Conservation (phyloP, 2,797 vertebrate genomes). For the Benthosema pterotum region DNA sequence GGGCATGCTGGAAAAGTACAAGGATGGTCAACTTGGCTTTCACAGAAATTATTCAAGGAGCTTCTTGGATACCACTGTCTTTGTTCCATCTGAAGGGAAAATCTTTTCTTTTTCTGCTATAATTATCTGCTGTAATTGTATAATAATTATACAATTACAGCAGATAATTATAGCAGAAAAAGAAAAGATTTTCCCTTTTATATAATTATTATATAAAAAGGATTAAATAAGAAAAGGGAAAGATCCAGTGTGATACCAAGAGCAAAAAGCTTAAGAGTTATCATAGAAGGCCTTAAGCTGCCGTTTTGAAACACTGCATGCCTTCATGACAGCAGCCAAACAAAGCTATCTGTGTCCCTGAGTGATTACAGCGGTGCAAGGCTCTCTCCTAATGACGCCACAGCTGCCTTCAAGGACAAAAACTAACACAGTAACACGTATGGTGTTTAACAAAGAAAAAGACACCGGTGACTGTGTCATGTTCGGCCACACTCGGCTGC, state of each 20-base stretch:
- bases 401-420: neutral
- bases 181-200: too few species aligned
- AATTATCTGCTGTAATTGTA: constrained; percentile 2
- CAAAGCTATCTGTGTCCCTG: neutral
- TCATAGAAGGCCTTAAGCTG: constrained; percentile 8
- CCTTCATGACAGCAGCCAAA: constrained; percentile 1
- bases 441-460: neutral
- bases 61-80: constrained; percentile 28
- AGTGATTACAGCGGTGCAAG: constrained; percentile 13
- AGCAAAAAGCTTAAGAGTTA: constrained; percentile 10
- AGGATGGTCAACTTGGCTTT: neutral
- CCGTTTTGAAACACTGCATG: neutral
- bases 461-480: neutral
- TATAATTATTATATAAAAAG: constrained; percentile 14
- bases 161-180: too few species aligned
- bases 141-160: too few species aligned
- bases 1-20: constrained; percentile 2
- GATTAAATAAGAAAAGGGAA: neutral
- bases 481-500: neutral
- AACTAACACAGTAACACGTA: neutral
- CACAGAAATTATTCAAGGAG: constrained; percentile 6
- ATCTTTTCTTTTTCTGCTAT: constrained; percentile 3
- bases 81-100: constrained; percentile 24
- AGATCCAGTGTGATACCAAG: neutral
- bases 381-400: constrained; percentile 5